Percentiles rank a stretch among this genome's conserved stretches.
Evolutionary conservation across 2,797 vertebrate species (phyloP).

Genomic region (Anguilla obscura): DNA sequence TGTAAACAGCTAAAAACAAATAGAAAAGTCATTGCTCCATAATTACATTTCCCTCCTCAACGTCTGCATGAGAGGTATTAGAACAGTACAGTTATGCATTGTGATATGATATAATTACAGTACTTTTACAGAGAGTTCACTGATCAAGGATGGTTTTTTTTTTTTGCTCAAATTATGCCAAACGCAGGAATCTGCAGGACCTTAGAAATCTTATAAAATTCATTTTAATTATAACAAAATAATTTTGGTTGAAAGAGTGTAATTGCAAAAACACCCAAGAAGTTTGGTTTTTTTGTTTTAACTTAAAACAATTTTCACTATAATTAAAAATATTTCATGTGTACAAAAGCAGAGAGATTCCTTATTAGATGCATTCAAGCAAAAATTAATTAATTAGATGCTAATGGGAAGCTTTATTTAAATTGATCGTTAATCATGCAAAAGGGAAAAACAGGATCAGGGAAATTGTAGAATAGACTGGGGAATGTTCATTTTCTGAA

Average conservation of each 20-base stretch:
- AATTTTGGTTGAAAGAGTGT: neutral
- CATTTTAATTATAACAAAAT: neutral
- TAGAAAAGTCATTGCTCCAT: neutral
- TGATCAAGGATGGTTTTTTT: neutral
- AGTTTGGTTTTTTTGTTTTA: neutral
- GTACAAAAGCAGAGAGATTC: neutral
- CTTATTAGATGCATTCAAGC: conserved; percentile 5
- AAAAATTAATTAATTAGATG: neutral
- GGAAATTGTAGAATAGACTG: neutral
- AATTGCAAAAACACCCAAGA: neutral
- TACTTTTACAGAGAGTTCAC: neutral
- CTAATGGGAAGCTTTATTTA: neutral
- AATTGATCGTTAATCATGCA: neutral
- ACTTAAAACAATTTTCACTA: neutral
- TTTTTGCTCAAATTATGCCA: neutral
- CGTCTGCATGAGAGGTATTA: neutral
- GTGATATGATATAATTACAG: neutral
- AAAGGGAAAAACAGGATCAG: neutral
- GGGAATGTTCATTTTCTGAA: neutral
- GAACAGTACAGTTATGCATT: neutral
- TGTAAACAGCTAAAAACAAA: neutral
- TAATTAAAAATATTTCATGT: neutral
- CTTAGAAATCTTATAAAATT: neutral
- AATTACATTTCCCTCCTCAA: neutral
- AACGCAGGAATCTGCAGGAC: neutral